Base-by-base conservation (phyloP, 2,113 vertebrate species). In the Nestor notabilis region DNA sequence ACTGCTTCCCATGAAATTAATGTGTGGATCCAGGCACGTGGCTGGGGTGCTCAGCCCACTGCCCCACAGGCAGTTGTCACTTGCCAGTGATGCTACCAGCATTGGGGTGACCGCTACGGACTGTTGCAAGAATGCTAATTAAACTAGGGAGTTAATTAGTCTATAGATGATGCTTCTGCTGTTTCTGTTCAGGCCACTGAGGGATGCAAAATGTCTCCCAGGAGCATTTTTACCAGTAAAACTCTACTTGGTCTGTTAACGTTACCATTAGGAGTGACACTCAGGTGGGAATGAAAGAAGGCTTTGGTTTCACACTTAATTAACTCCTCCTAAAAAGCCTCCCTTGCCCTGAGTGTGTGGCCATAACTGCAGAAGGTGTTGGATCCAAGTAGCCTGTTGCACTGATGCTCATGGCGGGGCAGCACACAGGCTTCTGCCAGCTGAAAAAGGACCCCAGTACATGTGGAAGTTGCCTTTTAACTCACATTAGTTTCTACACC, bases 101-200 rank as follows among this genome's bases (percentile, higher is more conserved):
- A 2, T 25, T 18, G 46, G 80, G 82, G 94, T 93, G 94, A 95
- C 88, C 82, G 44, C 92, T 96, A 93, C 25, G 71, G 98, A 89
- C 94, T 33, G 79, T 68, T 82, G 94, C 84, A 61, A 44, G 64
- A 86, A 90, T 85, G 97, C 96, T 98, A 98, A 99, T 99, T 99
- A 98, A 98, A 98, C 98, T 93, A 93, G 96, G 92, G 97, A 98
- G 96, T 92, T 97, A 98, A 98, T 98, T 97, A 98, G 96, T 94
- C 95, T 90, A 24, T 98, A 98, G 98, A 95, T 98, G 98, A 98
- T 97, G 98, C 97, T 81, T 96, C 97, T 97, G 95, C n/a, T 91
- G 65, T 72, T 97, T 97, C 86, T 66, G 77, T 46, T 91, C 91
- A 56, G 89, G 68, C 70, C 72, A 43, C 65, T 66, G 96, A 92